These are phyloP conservation scores for Saxidomus purpurata DNA, from an alignment of 1,140 invertebrate species.

Conservation along the genomic window DNA sequence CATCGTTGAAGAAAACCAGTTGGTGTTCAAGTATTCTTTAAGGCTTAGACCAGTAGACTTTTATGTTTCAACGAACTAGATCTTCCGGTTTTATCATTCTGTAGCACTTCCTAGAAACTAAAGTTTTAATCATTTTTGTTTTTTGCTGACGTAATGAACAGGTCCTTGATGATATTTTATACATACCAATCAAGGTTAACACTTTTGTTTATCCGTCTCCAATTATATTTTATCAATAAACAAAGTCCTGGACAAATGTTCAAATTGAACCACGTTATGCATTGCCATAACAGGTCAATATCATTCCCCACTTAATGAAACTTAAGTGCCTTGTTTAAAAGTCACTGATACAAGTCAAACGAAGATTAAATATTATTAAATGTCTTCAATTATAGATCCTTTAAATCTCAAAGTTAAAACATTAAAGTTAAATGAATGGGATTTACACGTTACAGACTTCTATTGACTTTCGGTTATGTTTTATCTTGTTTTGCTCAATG, in stretches of 20 bases:
- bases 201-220: neutral
- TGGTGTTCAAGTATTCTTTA: too few species aligned
- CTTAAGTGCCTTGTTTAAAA: constrained; percentile 11
- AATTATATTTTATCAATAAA: neutral
- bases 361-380: constrained; percentile 9
- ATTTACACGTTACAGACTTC: neutral
- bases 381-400: neutral
- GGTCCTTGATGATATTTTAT: too few species aligned
- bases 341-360: neutral
- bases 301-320: neutral
- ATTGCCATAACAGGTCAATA: constrained; percentile 25
- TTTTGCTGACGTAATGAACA: too few species aligned
- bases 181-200: neutral
- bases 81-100: too few species aligned
- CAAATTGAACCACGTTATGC: constrained; percentile 8
- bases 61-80: too few species aligned
- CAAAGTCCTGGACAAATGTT: neutral
- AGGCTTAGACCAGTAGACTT: too few species aligned
- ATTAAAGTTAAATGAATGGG: neutral
- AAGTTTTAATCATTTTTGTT: too few species aligned
- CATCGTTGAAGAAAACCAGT: too few species aligned
- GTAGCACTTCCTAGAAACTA: too few species aligned
- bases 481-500: too few species aligned
- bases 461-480: neutral
- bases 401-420: neutral